Conservation (phyloP, 2,888 invertebrate species). For the Callinectes sapidus region DNA sequence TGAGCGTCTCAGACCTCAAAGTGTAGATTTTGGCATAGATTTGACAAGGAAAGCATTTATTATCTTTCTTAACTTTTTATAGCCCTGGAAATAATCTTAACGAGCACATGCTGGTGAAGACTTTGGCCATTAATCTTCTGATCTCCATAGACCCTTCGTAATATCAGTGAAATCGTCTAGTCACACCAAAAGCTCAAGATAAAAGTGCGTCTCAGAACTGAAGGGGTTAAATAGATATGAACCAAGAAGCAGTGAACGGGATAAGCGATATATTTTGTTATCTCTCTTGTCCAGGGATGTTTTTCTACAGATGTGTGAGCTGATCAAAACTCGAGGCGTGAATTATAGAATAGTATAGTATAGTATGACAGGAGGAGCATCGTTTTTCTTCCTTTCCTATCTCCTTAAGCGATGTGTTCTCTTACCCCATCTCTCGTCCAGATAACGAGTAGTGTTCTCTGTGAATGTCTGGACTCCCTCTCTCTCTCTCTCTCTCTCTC, state of each 20-base stretch:
- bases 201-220: too few species aligned
- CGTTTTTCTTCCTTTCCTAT: background rate
- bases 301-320: background rate
- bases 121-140: too few species aligned
- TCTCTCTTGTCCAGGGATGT: background rate
- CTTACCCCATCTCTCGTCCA: background rate
- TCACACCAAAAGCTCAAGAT: too few species aligned
- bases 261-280: background rate
- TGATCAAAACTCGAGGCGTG: background rate
- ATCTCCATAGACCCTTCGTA: too few species aligned
- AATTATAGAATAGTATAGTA: background rate
- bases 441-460: background rate
- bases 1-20: background rate
- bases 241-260: too few species aligned
- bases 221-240: too few species aligned
- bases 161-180: too few species aligned
- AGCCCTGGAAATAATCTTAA: too few species aligned
- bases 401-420: background rate
- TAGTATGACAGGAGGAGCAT: background rate
- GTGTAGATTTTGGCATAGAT: background rate
- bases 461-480: background rate
- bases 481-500: too few species aligned
- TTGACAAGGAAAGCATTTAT: background rate
- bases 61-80: background rate
- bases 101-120: too few species aligned